A percentile compares a stretch with the other conserved stretches of the same genome.
Conservation (phyloP, 2,888 invertebrate genomes). For the Myathropa florea region DNA sequence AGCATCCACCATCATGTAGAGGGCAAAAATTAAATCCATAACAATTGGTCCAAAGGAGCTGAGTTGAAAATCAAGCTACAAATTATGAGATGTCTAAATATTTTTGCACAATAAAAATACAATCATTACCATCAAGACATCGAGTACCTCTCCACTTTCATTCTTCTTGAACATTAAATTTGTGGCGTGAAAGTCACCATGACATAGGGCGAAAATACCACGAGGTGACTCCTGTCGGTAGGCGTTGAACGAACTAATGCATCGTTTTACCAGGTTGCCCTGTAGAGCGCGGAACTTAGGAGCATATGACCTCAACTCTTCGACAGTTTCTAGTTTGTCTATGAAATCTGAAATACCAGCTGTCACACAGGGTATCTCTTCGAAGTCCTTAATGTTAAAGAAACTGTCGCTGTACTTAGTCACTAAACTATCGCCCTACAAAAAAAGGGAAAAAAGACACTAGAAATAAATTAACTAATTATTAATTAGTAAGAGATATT, state of each 20-base stretch:
- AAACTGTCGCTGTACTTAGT: slow-evolving; percentile 26
- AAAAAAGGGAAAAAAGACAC: slow-evolving; percentile 2
- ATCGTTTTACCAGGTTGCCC: slow-evolving; percentile 37
- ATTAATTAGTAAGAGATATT: too few relatives aligned
- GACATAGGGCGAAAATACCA: slow-evolving; percentile 72
- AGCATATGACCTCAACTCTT: slow-evolving; percentile 64
- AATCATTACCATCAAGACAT: slow-evolving; percentile 72
- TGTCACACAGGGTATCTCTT: slow-evolving; percentile 38
- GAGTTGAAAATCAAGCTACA: slow-evolving; percentile 48
- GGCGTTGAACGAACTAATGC: slow-evolving; percentile 1
- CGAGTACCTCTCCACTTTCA: slow-evolving; percentile 51
- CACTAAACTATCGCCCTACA: slow-evolving; percentile 23
- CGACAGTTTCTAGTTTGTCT: slow-evolving; percentile 45
- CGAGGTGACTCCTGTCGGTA: background rate
- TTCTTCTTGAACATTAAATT: slow-evolving; percentile 75
- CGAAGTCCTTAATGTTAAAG: background rate
- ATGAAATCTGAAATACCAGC: slow-evolving; percentile 71
- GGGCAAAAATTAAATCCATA: slow-evolving; percentile 25
- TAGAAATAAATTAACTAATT: too few relatives aligned
- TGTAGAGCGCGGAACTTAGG: slow-evolving; percentile 72
- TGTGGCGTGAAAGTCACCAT: slow-evolving; percentile 76
- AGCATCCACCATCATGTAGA: slow-evolving; percentile 1
- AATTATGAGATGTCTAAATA: background rate
- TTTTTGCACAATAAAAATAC: background rate
- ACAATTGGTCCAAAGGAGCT: slow-evolving; percentile 38